phyloP scores from a whole-genome alignment of 92 coral and sea anemone species.

The Epizoanthus rinbou region DNA sequence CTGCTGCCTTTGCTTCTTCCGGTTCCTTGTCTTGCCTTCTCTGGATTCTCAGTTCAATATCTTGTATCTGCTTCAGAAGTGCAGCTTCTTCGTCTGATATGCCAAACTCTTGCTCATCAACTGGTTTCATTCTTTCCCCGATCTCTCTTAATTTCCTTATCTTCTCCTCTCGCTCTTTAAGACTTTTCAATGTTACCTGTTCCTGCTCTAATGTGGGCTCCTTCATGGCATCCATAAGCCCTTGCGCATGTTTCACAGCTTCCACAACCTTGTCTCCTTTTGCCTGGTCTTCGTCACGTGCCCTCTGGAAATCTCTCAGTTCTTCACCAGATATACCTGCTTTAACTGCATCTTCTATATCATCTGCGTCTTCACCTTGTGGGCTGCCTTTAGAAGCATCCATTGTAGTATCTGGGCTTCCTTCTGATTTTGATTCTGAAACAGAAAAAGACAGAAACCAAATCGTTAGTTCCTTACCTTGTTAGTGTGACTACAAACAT shows the following conservation, averaged over 20 bases:
- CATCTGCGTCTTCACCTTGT: neutral
- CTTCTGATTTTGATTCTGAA: constrained; percentile 10
- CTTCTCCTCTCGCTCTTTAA: constrained; percentile 1
- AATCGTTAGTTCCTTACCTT: neutral
- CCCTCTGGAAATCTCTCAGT: constrained; percentile 24
- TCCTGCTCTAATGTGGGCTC: constrained; percentile 2
- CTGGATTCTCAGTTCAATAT: constrained; percentile 2
- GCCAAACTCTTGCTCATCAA: constrained; percentile 14
- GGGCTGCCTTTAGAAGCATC: neutral
- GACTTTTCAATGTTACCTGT: neutral
- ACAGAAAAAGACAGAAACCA: neutral
- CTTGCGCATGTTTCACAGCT: constrained; percentile 2
- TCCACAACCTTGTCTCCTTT: neutral
- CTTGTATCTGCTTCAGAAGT: constrained; percentile 11
- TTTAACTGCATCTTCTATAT: constrained; percentile 37
- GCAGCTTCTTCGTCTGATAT: neutral
- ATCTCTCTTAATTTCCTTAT: constrained; percentile 25
- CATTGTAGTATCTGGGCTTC: neutral
- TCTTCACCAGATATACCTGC: constrained; percentile 17
- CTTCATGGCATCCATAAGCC: neutral
- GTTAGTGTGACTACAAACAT: too few species aligned
- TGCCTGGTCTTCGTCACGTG: constrained; percentile 29
- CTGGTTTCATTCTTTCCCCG: constrained; percentile 39
- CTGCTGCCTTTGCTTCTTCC: neutral
- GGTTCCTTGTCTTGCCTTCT: neutral